A percentile compares a stretch with the other conserved stretches of the same genome.
Evolutionary conservation across 2,797 vertebrate genomes (phyloP).

Genomic region (Sphenodon punctatus): DNA sequence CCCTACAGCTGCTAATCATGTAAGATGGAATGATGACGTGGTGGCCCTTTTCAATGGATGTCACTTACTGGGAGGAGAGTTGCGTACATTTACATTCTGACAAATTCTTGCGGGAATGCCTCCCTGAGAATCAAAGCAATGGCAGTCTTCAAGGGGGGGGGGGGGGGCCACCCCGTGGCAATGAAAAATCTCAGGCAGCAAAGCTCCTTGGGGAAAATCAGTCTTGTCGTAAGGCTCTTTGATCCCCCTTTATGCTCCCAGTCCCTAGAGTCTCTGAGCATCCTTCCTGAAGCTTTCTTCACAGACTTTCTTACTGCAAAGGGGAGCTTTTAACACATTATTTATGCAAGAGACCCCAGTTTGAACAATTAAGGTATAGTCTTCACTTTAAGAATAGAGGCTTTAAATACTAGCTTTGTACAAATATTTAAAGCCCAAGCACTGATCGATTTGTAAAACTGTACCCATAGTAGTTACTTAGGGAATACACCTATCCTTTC

Average conservation of each 20-base stretch:
- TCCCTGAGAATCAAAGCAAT: constrained; percentile 55
- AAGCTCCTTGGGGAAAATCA: constrained; percentile 49
- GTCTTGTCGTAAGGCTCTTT: constrained; percentile 29
- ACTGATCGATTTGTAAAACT: neutral
- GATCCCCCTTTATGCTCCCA: constrained; percentile 38
- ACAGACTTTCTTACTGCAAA: no score
- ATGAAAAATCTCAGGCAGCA: constrained; percentile 42
- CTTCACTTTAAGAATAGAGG: constrained; percentile 41
- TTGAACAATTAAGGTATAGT: constrained; percentile 29
- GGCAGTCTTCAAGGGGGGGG: constrained; percentile 48
- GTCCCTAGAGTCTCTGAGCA: no score
- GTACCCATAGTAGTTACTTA: constrained; percentile 22
- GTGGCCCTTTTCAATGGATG: constrained; percentile 38
- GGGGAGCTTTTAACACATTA: constrained; percentile 21
- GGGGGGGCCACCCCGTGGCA: constrained; percentile 42
- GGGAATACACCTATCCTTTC: neutral
- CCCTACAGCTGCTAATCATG: constrained; percentile 51
- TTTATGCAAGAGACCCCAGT: constrained; percentile 27
- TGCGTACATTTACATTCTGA: constrained; percentile 51
- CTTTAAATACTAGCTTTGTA: constrained; percentile 27
- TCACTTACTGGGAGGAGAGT: constrained; percentile 54
- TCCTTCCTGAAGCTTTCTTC: constrained; percentile 52
- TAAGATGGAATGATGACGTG: constrained; percentile 46
- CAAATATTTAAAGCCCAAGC: neutral
- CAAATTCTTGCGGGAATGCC: constrained; percentile 51